Evolutionary conservation across 2,888 invertebrate genomes (phyloP).

Genomic region (Noctua fimbriata): DNA sequence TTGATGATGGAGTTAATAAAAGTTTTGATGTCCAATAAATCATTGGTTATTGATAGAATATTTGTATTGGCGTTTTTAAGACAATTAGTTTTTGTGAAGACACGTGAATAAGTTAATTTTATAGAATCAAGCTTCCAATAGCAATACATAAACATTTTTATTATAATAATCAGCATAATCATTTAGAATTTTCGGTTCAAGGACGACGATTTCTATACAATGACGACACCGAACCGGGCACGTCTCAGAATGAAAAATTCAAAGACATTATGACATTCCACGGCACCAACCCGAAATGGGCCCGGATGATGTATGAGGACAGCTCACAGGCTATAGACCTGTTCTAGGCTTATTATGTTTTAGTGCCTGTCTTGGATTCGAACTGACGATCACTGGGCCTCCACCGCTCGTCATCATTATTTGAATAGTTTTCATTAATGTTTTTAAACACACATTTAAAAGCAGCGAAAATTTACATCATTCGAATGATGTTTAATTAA

Average conservation of each 20-base stretch:
- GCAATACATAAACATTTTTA: not conserved
- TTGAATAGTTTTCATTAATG: not conserved
- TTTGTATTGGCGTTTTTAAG: not conserved
- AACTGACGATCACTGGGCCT: not conserved
- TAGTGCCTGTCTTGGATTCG: not conserved
- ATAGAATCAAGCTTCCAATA: not conserved
- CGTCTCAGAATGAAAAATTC: not conserved
- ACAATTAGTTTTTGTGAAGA: not conserved
- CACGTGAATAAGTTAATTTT: not conserved
- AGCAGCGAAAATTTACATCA: not conserved
- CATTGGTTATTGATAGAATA: not conserved
- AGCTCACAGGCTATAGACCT: not conserved
- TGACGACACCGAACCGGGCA: not conserved
- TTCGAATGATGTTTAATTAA: not conserved
- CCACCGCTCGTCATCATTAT: not conserved
- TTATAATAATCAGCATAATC: not conserved
- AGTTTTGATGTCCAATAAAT: conserved; percentile 6
- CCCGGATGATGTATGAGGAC: not conserved
- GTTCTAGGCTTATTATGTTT: not conserved
- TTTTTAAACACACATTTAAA: not conserved
- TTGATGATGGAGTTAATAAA: conserved; percentile 39
- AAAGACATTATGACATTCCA: not conserved
- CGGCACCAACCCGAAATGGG: not conserved
- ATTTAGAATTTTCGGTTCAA: not conserved
- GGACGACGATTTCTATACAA: not conserved